A percentile compares a stretch with the other conserved stretches of the same genome.
These are phyloP conservation scores for Microchirus variegatus DNA, from an alignment of 2,797 vertebrate species.

Conservation along the genomic window DNA sequence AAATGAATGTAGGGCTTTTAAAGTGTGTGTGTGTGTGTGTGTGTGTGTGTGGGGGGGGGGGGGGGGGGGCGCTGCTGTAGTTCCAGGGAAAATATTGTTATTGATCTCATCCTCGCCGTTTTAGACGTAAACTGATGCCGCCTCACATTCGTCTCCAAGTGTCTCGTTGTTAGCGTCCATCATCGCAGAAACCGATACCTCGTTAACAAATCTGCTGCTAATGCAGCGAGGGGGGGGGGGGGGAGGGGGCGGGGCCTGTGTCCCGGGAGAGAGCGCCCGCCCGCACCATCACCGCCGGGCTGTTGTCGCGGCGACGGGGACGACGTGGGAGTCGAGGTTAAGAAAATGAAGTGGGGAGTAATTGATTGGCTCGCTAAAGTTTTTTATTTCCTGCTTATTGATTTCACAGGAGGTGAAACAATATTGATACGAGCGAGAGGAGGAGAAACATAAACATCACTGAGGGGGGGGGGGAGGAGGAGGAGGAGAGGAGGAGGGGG, in stretches of 20 bases:
- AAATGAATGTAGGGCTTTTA: constrained; percentile 68
- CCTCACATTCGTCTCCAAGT: constrained; percentile 58
- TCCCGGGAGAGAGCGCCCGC: constrained; percentile 41
- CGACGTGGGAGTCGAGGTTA: constrained; percentile 77
- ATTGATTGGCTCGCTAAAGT: constrained; percentile 82
- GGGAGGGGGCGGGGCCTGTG: not conserved
- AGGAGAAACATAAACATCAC: constrained; percentile 62
- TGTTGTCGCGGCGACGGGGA: constrained; percentile 55
- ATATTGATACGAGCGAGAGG: constrained; percentile 67
- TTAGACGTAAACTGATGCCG: constrained; percentile 92
- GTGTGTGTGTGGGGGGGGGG: not conserved
- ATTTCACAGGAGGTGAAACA: constrained; percentile 64
- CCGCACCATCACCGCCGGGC: constrained; percentile 24
- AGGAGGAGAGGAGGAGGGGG: not conserved
- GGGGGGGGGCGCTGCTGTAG: constrained; percentile 37
- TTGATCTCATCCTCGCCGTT: constrained; percentile 92
- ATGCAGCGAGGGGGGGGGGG: constrained; percentile 35
- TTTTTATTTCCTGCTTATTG: constrained; percentile 72
- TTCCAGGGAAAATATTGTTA: constrained; percentile 96
- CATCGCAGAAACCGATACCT: constrained; percentile 59
- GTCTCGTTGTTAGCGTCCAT: constrained; percentile 53
- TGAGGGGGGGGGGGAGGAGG: not conserved
- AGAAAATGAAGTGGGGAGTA: constrained; percentile 88
- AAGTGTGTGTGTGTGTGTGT: constrained; percentile 24
- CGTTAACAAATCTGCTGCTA: constrained; percentile 55